These are phyloP conservation scores for Vireo griseus DNA, from an alignment of 2,797 vertebrate species.

Conservation along the genomic window DNA sequence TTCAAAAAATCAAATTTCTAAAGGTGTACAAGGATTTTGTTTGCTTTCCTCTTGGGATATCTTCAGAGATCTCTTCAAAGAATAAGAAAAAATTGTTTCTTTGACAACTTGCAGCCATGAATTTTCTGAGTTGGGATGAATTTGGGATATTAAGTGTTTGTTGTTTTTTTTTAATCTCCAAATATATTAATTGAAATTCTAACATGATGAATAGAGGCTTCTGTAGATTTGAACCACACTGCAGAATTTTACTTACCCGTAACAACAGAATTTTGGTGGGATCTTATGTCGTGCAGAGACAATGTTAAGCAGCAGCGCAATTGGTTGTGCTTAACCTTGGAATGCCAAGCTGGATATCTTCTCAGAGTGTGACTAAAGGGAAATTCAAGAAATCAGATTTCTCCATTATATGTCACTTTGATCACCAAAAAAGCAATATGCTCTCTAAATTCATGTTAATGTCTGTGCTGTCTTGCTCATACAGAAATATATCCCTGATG, in stretches of 20 bases:
- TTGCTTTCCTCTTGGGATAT: background rate
- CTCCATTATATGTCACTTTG: background rate
- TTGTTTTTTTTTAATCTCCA: rapidly evolving
- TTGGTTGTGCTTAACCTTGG: background rate
- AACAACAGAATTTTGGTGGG: background rate
- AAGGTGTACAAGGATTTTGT: background rate
- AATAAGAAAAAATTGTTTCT: background rate
- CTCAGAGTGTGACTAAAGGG: background rate
- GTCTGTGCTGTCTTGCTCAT: background rate
- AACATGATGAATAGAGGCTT: background rate
- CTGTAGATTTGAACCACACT: background rate
- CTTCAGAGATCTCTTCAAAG: background rate
- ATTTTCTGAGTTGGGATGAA: background rate
- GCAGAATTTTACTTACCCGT: background rate
- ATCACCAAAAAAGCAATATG: background rate
- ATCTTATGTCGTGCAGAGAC: background rate
- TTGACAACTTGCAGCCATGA: background rate
- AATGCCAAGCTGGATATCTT: background rate
- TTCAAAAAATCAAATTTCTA: background rate
- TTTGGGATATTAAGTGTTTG: background rate
- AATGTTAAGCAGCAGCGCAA: background rate
- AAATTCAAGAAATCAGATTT: background rate
- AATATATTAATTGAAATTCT: background rate
- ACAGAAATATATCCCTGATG: background rate
- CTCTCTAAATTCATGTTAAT: background rate